Base-by-base conservation (phyloP, 2,888 invertebrate genomes). In the Fragum whitleyi region DNA sequence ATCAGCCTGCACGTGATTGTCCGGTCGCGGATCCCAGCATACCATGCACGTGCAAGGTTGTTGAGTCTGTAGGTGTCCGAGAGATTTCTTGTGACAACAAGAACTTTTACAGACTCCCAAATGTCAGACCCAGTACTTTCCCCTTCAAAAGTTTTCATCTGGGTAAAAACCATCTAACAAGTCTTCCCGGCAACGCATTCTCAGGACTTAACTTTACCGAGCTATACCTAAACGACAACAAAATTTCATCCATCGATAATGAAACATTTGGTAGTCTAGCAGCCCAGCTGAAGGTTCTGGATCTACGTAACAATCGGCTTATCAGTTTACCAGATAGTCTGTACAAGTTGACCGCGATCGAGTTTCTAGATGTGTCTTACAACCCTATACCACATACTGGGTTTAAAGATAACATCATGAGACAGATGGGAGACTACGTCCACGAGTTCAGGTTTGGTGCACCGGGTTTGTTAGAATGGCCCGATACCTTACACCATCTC, bases 371-470 rank as follows among this genome's bases (percentile, higher is more conserved):
- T 32, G 57, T 88, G 1, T 47, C 76, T 11, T 61, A 74, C n/a
- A 85, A 85, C 28, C 80, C 77, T 0, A 83, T 85, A n/a, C 32
- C 55, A 0, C 57, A 73, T 28, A 19, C 16, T 0, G 70, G 65
- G 29, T 75, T 70, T 19, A 79, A 61, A 1, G 79, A 85, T 28
- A 28, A 47, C 1, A 83, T 85, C 0, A 77, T 88, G 76, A 71
- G 80, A 21, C 55, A 73, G 19, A 47, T 88, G 0, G 88, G 88
- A 0, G 78, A 85, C 39, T 85, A 71, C 39, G 57, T 88, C 0
- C 72, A n/a, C 1, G 86, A 81, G 19, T 87, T 88, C 47, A 53
- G 78, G 16, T 88, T 88, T 42, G 88, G 88, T 5, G 74, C 79
- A 47, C 23, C 29, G 16, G 61, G 59, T 3, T 42, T 86, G 2